These are phyloP conservation scores for Holocentrus rufus DNA, from an alignment of 2,797 vertebrate genomes.

Conservation along the genomic window DNA sequence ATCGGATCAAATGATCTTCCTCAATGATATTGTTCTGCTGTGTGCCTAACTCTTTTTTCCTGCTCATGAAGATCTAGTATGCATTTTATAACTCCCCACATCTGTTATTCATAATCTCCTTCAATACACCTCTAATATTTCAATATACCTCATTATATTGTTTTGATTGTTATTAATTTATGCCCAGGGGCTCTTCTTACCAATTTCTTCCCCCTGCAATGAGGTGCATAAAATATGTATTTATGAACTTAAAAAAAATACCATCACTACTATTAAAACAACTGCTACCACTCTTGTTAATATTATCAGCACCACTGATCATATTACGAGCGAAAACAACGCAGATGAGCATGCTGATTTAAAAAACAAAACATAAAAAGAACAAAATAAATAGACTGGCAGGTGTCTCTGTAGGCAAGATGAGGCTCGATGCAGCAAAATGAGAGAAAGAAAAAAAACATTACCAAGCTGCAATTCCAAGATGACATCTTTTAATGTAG, in stretches of 20 bases:
- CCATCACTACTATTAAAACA: too few species aligned
- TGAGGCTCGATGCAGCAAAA: background rate
- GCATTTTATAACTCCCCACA: conserved; percentile 9
- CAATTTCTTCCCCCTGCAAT: background rate
- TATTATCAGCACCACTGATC: background rate
- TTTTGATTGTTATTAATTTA: conserved; percentile 37
- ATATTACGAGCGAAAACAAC: background rate
- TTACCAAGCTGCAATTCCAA: too few species aligned
- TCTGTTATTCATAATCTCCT: conserved; percentile 21
- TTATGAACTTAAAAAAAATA: too few species aligned
- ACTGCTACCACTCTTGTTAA: background rate
- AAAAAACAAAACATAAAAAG: too few species aligned
- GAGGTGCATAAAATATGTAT: background rate
- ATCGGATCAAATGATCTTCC: background rate
- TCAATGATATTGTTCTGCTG: conserved; percentile 9
- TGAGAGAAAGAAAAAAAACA: background rate
- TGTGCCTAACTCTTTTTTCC: background rate
- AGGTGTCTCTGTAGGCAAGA: background rate
- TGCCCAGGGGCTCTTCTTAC: conserved; percentile 16
- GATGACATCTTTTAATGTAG: too few species aligned
- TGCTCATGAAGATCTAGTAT: conserved; percentile 30
- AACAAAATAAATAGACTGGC: too few species aligned
- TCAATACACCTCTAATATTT: conserved; percentile 9
- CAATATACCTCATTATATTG: conserved; percentile 7
- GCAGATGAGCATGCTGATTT: too few species aligned